Conservation (phyloP, 2,797 vertebrate species). For the Stomatorhinus walkeri region DNA sequence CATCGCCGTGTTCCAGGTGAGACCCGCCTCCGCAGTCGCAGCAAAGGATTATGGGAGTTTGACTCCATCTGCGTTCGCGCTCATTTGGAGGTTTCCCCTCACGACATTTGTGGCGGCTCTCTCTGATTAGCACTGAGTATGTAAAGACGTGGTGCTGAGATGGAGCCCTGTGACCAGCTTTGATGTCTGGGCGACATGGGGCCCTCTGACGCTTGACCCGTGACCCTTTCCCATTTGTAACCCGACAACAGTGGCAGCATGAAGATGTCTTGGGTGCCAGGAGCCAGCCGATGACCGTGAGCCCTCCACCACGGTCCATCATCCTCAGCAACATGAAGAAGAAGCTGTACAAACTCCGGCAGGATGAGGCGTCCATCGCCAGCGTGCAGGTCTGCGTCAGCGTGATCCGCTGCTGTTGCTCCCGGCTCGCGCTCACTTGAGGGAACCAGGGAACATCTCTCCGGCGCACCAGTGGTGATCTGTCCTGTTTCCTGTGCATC, state of each 20-base stretch:
- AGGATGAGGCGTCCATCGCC: conserved; percentile 85
- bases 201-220: neutral
- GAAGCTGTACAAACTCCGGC: conserved; percentile 91
- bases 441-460: neutral
- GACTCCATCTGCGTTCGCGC: neutral
- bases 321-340: conserved; percentile 97
- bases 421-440: neutral
- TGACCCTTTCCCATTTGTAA: neutral
- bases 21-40: neutral
- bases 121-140: neutral
- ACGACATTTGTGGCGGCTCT: neutral
- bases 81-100: neutral
- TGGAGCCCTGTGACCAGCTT: neutral
- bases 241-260: conserved; percentile 80
- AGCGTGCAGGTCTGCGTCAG: conserved; percentile 72
- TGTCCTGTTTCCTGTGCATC: neutral
- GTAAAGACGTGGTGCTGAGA: neutral
- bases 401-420: neutral
- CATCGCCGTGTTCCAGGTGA: conserved; percentile 93
- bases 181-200: neutral
- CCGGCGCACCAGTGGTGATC: neutral
- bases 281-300: conserved; percentile 82
- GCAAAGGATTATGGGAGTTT: neutral
- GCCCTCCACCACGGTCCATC: conserved; percentile 80
- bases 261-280: conserved; percentile 84